Conservation (phyloP, 2,888 invertebrate genomes). For the Noctua fimbriata region DNA sequence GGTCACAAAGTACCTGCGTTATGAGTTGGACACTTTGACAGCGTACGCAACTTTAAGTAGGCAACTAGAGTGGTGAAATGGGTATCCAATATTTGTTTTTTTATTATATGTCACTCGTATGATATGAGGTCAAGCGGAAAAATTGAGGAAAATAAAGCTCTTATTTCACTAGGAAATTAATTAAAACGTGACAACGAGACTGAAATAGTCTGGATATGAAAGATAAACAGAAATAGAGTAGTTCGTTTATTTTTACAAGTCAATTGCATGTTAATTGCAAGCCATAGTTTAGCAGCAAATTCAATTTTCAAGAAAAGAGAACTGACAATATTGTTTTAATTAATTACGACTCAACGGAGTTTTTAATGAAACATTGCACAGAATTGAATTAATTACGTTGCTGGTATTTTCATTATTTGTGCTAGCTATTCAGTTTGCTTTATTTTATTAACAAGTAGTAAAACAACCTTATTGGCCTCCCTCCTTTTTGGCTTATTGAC, state of each 20-base stretch:
- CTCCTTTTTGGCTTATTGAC: not conserved
- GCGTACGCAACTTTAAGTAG: slow-evolving; percentile 78
- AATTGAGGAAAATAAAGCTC: not conserved
- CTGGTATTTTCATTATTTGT: not conserved
- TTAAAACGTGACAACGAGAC: slow-evolving; percentile 26
- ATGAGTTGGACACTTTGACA: slow-evolving; percentile 86
- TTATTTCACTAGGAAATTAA: slow-evolving; percentile 31
- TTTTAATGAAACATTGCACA: not conserved
- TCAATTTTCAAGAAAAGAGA: not conserved
- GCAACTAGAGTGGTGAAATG: slow-evolving; percentile 77
- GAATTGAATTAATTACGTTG: not conserved
- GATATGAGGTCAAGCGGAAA: slow-evolving; percentile 26
- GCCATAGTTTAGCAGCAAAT: slow-evolving; percentile 1
- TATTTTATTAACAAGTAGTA: not conserved
- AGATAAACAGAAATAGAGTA: slow-evolving; percentile 28
- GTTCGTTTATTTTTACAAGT: slow-evolving; percentile 26
- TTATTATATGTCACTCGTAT: slow-evolving; percentile 59
- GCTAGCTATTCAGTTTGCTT: not conserved
- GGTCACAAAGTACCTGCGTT: slow-evolving; percentile 75
- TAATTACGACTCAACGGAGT: not conserved
- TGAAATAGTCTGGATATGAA: slow-evolving; percentile 24
- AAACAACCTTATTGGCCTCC: not conserved
- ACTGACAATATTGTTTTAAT: slow-evolving; percentile 4
- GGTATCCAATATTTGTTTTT: slow-evolving; percentile 72
- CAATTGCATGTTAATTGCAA: slow-evolving; percentile 23